These are phyloP conservation scores for Hofmannophila pseudospretella DNA, from an alignment of 2,888 invertebrate genomes.

Conservation along the genomic window DNA sequence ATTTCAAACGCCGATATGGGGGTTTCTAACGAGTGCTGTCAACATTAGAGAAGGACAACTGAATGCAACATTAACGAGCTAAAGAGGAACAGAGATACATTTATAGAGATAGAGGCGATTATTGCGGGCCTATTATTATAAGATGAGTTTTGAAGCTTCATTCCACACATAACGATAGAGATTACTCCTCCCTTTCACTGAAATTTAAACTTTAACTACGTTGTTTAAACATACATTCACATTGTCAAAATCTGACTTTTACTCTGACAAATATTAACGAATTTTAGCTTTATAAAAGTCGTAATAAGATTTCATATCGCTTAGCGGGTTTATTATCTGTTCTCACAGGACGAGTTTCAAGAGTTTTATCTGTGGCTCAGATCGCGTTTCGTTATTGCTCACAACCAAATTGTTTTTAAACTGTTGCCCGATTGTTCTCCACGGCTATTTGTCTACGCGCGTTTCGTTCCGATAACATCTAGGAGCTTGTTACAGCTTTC, in stretches of 20 bases:
- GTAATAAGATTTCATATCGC: neutral
- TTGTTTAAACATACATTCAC: neutral
- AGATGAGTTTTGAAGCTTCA: conserved; percentile 56
- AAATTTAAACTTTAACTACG: neutral
- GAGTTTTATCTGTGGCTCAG: conserved; percentile 42
- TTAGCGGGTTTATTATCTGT: neutral
- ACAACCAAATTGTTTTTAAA: conserved; percentile 72
- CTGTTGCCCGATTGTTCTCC: conserved; percentile 69
- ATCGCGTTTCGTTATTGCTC: conserved; percentile 71
- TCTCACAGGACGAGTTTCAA: conserved; percentile 15
- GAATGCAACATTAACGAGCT: conserved; percentile 22
- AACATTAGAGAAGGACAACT: conserved; percentile 41
- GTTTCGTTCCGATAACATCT: conserved; percentile 58
- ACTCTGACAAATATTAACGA: neutral
- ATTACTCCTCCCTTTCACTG: neutral
- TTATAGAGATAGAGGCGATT: conserved; percentile 20
- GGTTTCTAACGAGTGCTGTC: conserved; percentile 63
- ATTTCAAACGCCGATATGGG: conserved; percentile 65
- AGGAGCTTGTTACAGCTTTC: conserved; percentile 22
- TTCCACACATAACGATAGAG: neutral
- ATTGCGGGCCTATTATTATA: conserved; percentile 67
- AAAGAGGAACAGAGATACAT: conserved; percentile 36
- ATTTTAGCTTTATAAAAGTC: neutral
- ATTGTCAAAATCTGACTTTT: neutral
- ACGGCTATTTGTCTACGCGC: conserved; percentile 72